Percentiles rank a stretch among this genome's conserved stretches.
Evolutionary conservation across 2,888 invertebrate genomes (phyloP).

Genomic region (Hemistola chrysoprasaria): DNA sequence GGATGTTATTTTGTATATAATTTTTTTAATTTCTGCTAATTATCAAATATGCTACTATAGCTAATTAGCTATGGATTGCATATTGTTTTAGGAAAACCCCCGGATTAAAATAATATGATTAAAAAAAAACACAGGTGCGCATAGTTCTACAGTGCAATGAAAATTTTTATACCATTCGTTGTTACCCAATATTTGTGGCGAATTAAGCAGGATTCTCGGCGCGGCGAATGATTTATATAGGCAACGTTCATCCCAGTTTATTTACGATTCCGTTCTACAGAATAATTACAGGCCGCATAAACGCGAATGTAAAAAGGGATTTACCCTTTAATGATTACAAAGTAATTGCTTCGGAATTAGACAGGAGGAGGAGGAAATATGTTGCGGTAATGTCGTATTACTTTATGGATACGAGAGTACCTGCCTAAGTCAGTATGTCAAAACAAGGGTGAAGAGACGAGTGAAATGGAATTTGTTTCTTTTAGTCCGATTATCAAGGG

Average conservation of each 20-base stretch:
- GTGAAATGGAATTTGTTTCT: no score
- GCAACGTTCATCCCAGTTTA: constrained; percentile 75
- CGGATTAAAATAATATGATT: no score
- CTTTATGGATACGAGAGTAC: not conserved
- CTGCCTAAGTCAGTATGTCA: no score
- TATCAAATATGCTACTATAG: no score
- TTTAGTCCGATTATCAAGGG: no score
- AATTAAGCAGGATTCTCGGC: constrained; percentile 61
- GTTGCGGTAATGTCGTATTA: constrained; percentile 17
- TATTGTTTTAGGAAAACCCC: no score
- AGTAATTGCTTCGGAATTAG: constrained; percentile 51
- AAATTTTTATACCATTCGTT: constrained; percentile 8
- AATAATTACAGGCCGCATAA: constrained; percentile 75
- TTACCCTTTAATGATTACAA: constrained; percentile 60
- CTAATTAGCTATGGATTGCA: no score
- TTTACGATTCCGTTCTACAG: constrained; percentile 72
- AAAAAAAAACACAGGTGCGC: no score
- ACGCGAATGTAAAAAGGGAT: constrained; percentile 75
- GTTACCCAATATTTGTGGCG: constrained; percentile 23
- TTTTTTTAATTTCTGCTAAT: no score
- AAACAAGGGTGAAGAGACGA: no score
- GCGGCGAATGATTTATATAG: constrained; percentile 77
- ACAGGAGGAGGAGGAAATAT: constrained; percentile 26
- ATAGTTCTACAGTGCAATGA: no score
- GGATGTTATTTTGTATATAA: no score